Evolutionary conservation across 2,113 vertebrate genomes (phyloP).

Genomic region (Clarias batrachus): DNA sequence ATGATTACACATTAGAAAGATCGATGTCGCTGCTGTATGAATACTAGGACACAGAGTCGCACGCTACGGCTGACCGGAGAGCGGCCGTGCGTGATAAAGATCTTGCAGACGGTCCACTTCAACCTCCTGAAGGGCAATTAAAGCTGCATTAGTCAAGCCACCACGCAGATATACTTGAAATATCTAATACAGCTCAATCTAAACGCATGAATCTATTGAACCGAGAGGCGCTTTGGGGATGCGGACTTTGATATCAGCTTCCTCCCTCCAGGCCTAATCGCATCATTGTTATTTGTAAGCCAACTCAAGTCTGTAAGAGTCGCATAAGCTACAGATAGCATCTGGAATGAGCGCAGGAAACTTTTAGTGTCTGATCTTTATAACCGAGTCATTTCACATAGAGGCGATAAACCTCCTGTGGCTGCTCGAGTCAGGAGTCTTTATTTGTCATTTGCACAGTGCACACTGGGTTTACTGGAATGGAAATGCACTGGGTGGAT

Average conservation of each 20-base stretch:
- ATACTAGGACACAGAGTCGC: background rate
- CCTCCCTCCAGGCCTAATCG: conserved; percentile 27
- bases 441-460: background rate
- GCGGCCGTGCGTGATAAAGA: conserved; percentile 10
- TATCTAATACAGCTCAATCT: conserved; percentile 31
- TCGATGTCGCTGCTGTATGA: conserved; percentile 2
- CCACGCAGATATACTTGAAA: background rate
- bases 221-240: background rate
- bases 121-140: conserved; percentile 37
- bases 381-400: conserved; percentile 15
- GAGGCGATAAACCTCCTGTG: conserved; percentile 6
- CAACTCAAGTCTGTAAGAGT: conserved; percentile 8
- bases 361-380: conserved; percentile 36
- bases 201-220: conserved; percentile 1
- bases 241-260: conserved; percentile 24
- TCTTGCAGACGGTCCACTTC: conserved; percentile 21
- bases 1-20: conserved; percentile 18
- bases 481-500: background rate
- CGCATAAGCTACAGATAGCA: background rate
- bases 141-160: conserved; percentile 35
- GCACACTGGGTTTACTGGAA: background rate
- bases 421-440: background rate
- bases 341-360: background rate
- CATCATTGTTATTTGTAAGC: conserved; percentile 31
- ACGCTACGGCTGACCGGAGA: background rate